phyloP scores from a whole-genome alignment of 2,797 vertebrate species.

The Hoplostethus atlanticus region DNA sequence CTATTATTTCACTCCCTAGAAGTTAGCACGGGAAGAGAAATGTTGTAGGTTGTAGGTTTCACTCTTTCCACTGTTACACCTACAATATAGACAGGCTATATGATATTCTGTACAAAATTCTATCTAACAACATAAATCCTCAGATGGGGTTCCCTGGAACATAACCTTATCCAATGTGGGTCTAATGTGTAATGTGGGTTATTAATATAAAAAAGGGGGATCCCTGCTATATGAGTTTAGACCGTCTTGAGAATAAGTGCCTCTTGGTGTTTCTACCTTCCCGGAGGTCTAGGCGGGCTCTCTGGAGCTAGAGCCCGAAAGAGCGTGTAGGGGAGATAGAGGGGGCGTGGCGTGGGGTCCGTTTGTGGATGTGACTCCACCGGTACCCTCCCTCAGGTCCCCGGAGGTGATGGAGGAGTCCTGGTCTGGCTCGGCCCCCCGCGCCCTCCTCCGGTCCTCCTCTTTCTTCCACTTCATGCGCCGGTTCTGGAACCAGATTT shows the following conservation, averaged over 20 bases:
- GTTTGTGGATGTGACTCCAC: slow-evolving; percentile 63
- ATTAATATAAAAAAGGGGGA: not conserved
- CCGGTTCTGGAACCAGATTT: slow-evolving; percentile 98
- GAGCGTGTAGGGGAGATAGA: slow-evolving; percentile 77
- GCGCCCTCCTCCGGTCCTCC: slow-evolving; percentile 91
- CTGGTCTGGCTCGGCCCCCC: slow-evolving; percentile 88
- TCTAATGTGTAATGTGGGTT: not conserved
- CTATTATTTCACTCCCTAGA: too few relatives aligned
- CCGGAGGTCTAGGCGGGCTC: slow-evolving; percentile 79
- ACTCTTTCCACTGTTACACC: not conserved
- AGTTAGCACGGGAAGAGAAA: too few relatives aligned
- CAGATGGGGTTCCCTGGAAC: not conserved
- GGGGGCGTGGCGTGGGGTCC: slow-evolving; percentile 68
- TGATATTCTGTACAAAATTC: too few relatives aligned
- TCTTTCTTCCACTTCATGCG: slow-evolving; percentile 99
- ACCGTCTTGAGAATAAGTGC: slow-evolving; percentile 14
- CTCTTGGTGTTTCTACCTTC: slow-evolving; percentile 11
- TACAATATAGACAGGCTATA: too few relatives aligned
- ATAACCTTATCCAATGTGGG: not conserved
- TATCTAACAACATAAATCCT: slow-evolving; percentile 5
- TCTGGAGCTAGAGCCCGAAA: slow-evolving; percentile 55
- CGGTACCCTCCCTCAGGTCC: slow-evolving; percentile 84
- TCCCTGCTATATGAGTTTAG: slow-evolving; percentile 5
- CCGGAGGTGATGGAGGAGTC: slow-evolving; percentile 93
- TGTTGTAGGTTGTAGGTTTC: not conserved